Percentiles rank a stretch among this genome's conserved stretches.
phyloP scores from a whole-genome alignment of 2,113 vertebrate species.

The Ammodytes dubius region DNA sequence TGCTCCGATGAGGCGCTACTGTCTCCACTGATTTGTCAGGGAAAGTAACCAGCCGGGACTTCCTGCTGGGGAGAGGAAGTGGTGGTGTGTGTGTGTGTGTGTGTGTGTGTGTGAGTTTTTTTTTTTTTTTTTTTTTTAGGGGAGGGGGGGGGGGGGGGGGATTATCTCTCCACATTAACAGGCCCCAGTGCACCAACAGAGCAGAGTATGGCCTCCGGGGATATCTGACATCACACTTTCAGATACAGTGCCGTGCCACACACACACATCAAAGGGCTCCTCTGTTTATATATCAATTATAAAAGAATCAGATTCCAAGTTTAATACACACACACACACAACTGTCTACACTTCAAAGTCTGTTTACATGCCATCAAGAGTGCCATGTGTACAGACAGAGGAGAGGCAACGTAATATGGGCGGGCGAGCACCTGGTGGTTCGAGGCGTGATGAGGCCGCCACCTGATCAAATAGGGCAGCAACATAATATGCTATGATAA shows the following conservation, averaged over 20 bases:
- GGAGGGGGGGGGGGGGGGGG: neutral
- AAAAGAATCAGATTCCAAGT: conserved; percentile 61
- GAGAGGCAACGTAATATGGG: conserved; percentile 31
- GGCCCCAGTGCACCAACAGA: conserved; percentile 41
- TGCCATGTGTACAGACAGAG: conserved; percentile 37
- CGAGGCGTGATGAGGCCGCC: conserved; percentile 25
- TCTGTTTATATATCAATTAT: conserved; percentile 65
- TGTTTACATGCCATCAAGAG: conserved; percentile 56
- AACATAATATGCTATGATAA: conserved; percentile 36
- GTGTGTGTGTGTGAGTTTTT: too few relatives aligned
- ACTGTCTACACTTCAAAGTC: conserved; percentile 52
- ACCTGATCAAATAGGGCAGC: conserved; percentile 65
- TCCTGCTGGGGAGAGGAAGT: conserved; percentile 60
- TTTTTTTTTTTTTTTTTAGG: too few relatives aligned
- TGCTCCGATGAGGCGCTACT: conserved; percentile 46
- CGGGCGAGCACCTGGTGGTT: conserved; percentile 57
- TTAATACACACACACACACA: conserved; percentile 45
- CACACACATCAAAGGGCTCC: conserved; percentile 59
- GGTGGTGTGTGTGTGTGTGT: neutral
- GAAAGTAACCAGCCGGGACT: conserved; percentile 42
- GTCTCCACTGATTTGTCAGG: conserved; percentile 39
- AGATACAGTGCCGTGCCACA: conserved; percentile 43
- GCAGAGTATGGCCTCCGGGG: conserved; percentile 13
- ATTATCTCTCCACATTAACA: conserved; percentile 54
- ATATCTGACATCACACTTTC: conserved; percentile 61